phyloP scores from a whole-genome alignment of 37 sponge, comb jelly and placozoan genomes.

The Corticium candelabrum region DNA sequence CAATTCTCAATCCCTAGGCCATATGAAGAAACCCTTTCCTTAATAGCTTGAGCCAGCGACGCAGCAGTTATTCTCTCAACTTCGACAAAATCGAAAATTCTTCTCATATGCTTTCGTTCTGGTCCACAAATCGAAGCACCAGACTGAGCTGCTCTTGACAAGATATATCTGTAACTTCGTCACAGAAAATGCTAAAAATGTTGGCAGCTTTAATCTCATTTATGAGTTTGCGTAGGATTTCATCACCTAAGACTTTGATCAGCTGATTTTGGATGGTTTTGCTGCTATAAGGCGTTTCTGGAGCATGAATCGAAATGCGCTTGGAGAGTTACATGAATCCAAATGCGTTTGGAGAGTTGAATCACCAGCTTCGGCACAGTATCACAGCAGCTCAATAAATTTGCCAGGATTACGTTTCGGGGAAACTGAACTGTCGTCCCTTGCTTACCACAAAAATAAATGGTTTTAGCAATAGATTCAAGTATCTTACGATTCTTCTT shows the following conservation, averaged over 20 bases:
- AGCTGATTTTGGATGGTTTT: constrained; percentile 59
- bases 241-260: constrained; percentile 24
- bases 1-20: constrained; percentile 16
- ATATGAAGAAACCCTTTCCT: constrained; percentile 12
- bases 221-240: neutral
- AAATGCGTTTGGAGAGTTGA: neutral
- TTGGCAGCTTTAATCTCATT: constrained; percentile 11
- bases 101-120: no score
- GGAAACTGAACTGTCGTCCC: neutral
- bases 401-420: neutral
- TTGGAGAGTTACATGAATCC: no score
- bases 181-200: constrained; percentile 40
- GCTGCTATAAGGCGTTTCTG: no score
- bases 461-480: neutral
- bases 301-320: no score
- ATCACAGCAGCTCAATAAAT: neutral
- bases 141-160: constrained; percentile 36
- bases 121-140: constrained; percentile 24
- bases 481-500: neutral
- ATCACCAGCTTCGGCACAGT: neutral
- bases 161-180: constrained; percentile 33
- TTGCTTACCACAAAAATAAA: neutral
- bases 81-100: constrained; percentile 39
- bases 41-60: constrained; percentile 21
- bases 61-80: constrained; percentile 40